Conservation (phyloP, 2,113 vertebrate species). For the Ailurus styani region DNA sequence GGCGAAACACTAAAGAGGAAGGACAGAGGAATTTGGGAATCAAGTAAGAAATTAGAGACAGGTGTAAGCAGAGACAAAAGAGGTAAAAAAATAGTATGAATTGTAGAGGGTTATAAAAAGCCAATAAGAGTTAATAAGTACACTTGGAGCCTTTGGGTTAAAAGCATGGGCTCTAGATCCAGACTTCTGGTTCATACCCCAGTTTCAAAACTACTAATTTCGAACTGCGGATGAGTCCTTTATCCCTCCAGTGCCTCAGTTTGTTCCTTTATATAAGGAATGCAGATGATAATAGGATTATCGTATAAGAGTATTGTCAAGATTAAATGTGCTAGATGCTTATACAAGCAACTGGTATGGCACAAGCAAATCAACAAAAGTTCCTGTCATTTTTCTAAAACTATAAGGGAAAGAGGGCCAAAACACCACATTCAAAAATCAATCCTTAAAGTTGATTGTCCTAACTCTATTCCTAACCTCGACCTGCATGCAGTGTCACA, state of each 20-base stretch:
- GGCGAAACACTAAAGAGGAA: background rate
- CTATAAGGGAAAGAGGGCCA: background rate
- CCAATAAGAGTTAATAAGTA: background rate
- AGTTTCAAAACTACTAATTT: background rate
- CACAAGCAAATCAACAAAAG: background rate
- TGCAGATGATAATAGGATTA: background rate
- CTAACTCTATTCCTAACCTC: background rate
- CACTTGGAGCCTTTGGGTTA: background rate
- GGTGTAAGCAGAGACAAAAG: background rate
- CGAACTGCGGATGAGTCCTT: background rate
- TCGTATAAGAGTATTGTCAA: background rate
- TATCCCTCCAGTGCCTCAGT: background rate
- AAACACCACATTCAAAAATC: background rate
- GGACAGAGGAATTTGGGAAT: background rate
- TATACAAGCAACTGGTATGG: background rate
- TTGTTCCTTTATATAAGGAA: background rate
- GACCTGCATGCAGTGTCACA: background rate
- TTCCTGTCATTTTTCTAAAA: background rate
- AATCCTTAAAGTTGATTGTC: background rate
- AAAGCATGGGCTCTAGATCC: background rate
- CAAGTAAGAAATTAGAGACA: background rate
- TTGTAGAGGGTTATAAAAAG: background rate
- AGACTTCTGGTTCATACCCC: background rate
- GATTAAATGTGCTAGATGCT: background rate
- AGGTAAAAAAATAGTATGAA: background rate